Base-by-base conservation (phyloP, 2,888 invertebrate species). In the Rhopalosiphum nymphaeae region DNA sequence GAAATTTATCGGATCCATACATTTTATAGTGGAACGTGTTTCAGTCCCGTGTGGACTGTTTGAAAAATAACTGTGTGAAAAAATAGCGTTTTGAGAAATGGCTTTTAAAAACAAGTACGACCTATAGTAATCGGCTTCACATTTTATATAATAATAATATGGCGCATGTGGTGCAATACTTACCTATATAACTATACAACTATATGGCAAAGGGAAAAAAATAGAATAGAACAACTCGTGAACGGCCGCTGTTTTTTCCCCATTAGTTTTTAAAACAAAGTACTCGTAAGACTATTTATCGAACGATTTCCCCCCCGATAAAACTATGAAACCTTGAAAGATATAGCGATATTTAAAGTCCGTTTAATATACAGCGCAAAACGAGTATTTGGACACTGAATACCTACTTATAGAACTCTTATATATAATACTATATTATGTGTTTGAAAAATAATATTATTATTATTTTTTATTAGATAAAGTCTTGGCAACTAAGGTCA, bases 181-280 rank as follows among this genome's bases (percentile, higher is more conserved):
- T 78, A 36, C 78, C 78, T 36, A 78, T 78, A 36, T 21, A 78
- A 42, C 26, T 42, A 7, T 46, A 29, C 56, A 42, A 89, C 25
- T 26, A 26, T 44, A 11, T 26, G 44, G 85, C 44, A 44, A 85
- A 29, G 44, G 85, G 44, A 13, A 5, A 44, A 25, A 56, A 89
- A 56, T 36, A 26, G 56, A 42, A 89, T 57, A 89, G 56, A 36
- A 89, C 26, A 26, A 42, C 56, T 57, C 42, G 26, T 26, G 56
- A 57, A 89, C 56, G 42, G 42, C 42, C 26, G 56, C 7, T 89
- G 57, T 88, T 88, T 88, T 36, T 10, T 21, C 21, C 53, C 89
- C 89, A 89, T 89, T 89, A 89, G 25, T 89, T 29, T 89, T 89
- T 29, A 56, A 56, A 89, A 89, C 26, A 10, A 56, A 89, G 56